Base-by-base conservation (phyloP, 1,140 invertebrate genomes). In the Drosophila subobscura region DNA sequence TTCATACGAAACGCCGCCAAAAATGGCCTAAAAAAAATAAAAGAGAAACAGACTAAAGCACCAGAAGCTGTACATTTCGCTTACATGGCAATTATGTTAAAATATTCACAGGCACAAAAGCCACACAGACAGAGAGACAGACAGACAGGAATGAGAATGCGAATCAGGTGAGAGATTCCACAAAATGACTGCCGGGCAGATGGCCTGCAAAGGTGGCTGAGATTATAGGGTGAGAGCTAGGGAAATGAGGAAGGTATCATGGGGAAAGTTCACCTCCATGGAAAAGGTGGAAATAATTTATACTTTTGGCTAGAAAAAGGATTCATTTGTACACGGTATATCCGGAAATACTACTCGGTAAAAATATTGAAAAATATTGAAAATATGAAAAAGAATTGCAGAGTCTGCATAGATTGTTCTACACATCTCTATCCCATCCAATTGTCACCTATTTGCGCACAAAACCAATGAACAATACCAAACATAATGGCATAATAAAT, bases 51-150 rank as follows among this genome's bases (percentile, higher is more conserved):
- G 45, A 22, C 41, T 20, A 44, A 40, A 57, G 46, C 45, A 22
- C 7, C 64, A 64, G 46, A 68, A 56, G 51, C 68, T 65, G 71
- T 74, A 56, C 71, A 74, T 65, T 74, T 65, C 71, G 71, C 71
- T 74, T 74, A 74, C 71, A 74, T 53, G 70, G 59, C 71, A 74
- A 74, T 74, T 74, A 74, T 74, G 71, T 73, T 74, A 52, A 73
- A 64, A 52, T 49, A 65, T 74, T 74, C 59, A 41, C 42, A 41
- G 49, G 41, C 44, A 72, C 40, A 47, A 51, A 54, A 60, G 49
- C 50, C 55, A 67, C 45, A 37, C 33, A 12, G 10, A 12, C 10
- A 37, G 10, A 40, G 6, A 23, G 3, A 10, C 22, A 46, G 14
- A 4, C 4, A 46, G 44, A 8, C 44, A 12, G 60, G 12, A 33